A percentile compares a stretch with the other conserved stretches of the same genome.
phyloP scores from a whole-genome alignment of 2,113 vertebrate genomes.

The Pedionomus torquatus region DNA sequence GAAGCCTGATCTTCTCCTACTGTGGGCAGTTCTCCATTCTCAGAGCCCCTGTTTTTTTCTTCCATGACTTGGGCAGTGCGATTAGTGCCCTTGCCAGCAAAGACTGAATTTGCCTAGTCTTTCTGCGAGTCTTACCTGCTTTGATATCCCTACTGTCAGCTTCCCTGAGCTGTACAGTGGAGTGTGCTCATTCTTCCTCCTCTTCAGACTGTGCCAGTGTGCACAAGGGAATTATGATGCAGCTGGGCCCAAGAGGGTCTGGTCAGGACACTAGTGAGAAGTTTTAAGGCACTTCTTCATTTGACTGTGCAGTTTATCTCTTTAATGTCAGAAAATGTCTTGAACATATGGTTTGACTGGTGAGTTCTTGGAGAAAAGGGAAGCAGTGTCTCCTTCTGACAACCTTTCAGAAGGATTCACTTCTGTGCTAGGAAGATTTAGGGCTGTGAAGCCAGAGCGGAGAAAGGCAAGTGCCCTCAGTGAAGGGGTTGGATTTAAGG shows the following conservation, averaged over 20 bases:
- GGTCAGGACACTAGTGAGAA: not conserved
- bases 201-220: not conserved
- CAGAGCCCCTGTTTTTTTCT: too few relatives aligned
- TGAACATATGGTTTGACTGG: not conserved
- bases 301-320: not conserved
- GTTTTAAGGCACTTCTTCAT: not conserved
- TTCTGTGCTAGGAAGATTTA: not conserved
- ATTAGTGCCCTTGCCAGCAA: too few relatives aligned
- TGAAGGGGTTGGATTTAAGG: not conserved
- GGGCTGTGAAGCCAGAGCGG: not conserved
- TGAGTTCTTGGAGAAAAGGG: not conserved
- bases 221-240: not conserved
- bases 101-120: fast-evolving
- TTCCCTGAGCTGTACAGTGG: not conserved
- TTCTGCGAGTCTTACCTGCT: not conserved
- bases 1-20: too few relatives aligned
- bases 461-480: not conserved
- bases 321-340: not conserved
- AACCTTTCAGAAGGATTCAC: not conserved
- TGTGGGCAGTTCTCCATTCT: too few relatives aligned
- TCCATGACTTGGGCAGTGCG: too few relatives aligned
- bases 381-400: not conserved
- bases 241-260: not conserved
- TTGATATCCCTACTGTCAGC: not conserved
- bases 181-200: not conserved